phyloP scores from a whole-genome alignment of 2,888 invertebrate species.

The Podabrus alpinus region DNA sequence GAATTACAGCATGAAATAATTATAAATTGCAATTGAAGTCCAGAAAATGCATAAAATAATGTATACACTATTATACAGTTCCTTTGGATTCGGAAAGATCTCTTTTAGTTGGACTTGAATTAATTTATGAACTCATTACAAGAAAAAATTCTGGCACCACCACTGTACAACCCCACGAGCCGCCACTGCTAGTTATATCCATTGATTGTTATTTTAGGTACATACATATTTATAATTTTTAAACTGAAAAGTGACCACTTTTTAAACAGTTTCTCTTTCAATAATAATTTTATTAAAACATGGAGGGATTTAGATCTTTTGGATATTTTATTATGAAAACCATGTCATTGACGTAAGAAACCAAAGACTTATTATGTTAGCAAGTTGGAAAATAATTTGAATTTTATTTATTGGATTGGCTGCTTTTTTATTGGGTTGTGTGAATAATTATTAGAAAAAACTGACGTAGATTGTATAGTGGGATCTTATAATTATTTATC shows the following conservation, averaged over 20 bases:
- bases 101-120: too few species aligned
- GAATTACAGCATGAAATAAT: too few species aligned
- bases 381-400: background rate
- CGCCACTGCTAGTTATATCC: too few species aligned
- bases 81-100: too few species aligned
- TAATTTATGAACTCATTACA: too few species aligned
- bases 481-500: background rate
- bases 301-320: background rate
- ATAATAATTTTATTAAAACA: too few species aligned
- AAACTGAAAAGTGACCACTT: background rate
- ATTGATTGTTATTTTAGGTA: background rate
- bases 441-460: background rate
- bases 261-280: background rate
- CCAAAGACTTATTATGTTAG: conserved; percentile 2
- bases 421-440: background rate
- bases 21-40: too few species aligned
- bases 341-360: background rate
- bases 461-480: background rate
- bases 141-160: too few species aligned
- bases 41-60: too few species aligned
- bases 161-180: too few species aligned
- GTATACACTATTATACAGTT: too few species aligned
- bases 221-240: background rate
- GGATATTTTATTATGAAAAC: background rate
- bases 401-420: background rate